Evolutionary conservation across 2,113 vertebrate species (phyloP).

Genomic region (Corvus hawaiiensis): DNA sequence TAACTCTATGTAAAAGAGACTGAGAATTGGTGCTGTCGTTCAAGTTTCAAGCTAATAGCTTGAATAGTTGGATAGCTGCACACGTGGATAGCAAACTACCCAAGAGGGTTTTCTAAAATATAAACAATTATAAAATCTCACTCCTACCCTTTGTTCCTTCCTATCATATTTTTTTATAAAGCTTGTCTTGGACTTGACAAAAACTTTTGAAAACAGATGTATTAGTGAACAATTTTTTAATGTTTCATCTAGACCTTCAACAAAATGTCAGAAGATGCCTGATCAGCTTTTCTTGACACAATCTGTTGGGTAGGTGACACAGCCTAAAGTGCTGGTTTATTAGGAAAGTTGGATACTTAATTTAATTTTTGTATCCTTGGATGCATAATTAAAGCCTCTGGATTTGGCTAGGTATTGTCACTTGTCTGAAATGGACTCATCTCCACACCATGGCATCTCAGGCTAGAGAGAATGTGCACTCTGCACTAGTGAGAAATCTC

Average conservation of each 20-base stretch:
- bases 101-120: neutral
- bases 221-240: neutral
- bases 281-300: neutral
- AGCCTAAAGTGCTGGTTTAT: neutral
- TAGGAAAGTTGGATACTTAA: neutral
- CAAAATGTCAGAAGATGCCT: neutral
- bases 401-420: neutral
- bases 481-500: neutral
- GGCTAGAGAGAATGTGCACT: neutral
- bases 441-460: neutral
- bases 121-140: neutral
- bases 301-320: neutral
- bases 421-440: neutral
- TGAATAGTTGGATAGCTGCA: neutral
- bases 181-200: neutral
- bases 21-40: neutral
- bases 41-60: neutral
- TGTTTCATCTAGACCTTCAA: neutral
- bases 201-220: neutral
- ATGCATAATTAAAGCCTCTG: neutral
- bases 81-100: neutral
- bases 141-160: neutral
- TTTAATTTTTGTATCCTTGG: neutral
- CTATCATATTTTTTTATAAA: neutral
- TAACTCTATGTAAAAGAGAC: neutral